phyloP scores from a whole-genome alignment of 2,113 vertebrate species.

The Ctenodactylus gundi region DNA sequence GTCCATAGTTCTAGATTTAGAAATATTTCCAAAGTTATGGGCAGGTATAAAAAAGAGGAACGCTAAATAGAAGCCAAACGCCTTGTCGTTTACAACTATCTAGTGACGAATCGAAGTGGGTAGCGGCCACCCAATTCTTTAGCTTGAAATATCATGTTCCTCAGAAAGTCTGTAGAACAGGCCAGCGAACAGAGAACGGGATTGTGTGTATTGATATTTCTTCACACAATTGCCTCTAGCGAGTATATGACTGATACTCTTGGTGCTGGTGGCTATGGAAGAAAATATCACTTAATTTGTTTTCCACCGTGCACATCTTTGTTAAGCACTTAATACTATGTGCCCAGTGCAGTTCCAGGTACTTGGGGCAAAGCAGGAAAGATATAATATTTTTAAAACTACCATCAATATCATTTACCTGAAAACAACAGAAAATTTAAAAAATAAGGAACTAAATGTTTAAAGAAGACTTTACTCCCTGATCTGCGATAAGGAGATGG shows the following conservation, averaged over 20 bases:
- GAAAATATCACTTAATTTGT: background rate
- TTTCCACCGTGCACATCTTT: background rate
- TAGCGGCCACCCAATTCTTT: background rate
- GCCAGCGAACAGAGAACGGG: background rate
- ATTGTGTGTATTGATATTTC: background rate
- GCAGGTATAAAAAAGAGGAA: background rate
- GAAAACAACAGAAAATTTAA: background rate
- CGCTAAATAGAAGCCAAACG: background rate
- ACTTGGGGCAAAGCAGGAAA: background rate
- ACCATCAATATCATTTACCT: background rate
- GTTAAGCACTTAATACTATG: background rate
- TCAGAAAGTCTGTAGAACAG: background rate
- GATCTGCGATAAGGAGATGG: rapidly evolving
- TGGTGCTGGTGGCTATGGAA: background rate
- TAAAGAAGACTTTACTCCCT: background rate
- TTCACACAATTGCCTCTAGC: background rate
- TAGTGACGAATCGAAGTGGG: background rate
- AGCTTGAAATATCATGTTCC: background rate
- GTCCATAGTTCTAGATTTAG: background rate
- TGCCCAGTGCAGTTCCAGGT: background rate
- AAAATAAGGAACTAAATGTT: background rate
- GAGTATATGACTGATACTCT: background rate
- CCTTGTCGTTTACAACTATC: background rate
- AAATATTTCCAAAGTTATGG: background rate
- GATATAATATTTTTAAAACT: background rate